A percentile compares a stretch with the other conserved stretches of the same genome.
These are phyloP conservation scores for Apis mellifera DNA, from an alignment of 1,140 invertebrate species.

Conservation along the genomic window Amel_HAv3.1 CM009938.2:7783501-7784000, in stretches of 20 bases:
- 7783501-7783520: slow-evolving; percentile 63
- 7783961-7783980: slow-evolving; percentile 96
- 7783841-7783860: slow-evolving; percentile 6
- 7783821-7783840: neutral
- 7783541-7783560: slow-evolving; percentile 68
- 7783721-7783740: slow-evolving; percentile 62
- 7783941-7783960: slow-evolving; percentile 96
- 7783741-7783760: slow-evolving; percentile 47
- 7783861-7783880: neutral
- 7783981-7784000: slow-evolving; percentile 92
- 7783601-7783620: slow-evolving; percentile 36
- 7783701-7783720: slow-evolving; percentile 68
- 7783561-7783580: slow-evolving; percentile 61
- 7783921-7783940: slow-evolving; percentile 90
- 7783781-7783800: slow-evolving; percentile 18
- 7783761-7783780: slow-evolving; percentile 28
- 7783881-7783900: neutral
- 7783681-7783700: slow-evolving; percentile 41
- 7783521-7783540: slow-evolving; percentile 68
- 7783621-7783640: slow-evolving; percentile 16
- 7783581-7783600: slow-evolving; percentile 31
- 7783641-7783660: slow-evolving; percentile 9
- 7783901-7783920: neutral
- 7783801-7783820: slow-evolving; percentile 7
- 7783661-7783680: slow-evolving; percentile 13